A percentile compares a stretch with the other conserved stretches of the same genome.
phyloP scores from a whole-genome alignment of 2,113 vertebrate genomes.

The Xiphophorus couchianus region DNA sequence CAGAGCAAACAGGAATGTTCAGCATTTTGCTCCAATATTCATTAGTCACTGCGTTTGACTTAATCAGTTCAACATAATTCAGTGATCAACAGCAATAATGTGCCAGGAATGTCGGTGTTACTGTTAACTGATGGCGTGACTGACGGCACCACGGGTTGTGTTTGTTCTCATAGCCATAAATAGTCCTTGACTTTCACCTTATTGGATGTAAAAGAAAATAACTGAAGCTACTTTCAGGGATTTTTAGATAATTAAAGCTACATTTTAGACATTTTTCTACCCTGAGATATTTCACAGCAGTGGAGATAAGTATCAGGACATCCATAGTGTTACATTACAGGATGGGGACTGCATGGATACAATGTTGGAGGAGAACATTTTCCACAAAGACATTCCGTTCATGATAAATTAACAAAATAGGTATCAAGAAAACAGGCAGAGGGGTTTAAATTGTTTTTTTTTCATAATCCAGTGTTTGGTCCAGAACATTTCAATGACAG shows the following conservation, averaged over 20 bases:
- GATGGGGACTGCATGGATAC: slow-evolving; percentile 6
- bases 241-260: slow-evolving; percentile 11
- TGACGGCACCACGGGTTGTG: slow-evolving; percentile 37
- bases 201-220: slow-evolving; percentile 4
- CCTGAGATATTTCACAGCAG: slow-evolving; percentile 8
- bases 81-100: slow-evolving; percentile 50
- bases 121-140: slow-evolving; percentile 42
- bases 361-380: slow-evolving; percentile 11
- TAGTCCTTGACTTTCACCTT: slow-evolving; percentile 18
- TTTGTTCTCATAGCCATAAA: slow-evolving; percentile 50
- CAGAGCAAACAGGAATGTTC: slow-evolving; percentile 48
- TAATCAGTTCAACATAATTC: slow-evolving; percentile 47
- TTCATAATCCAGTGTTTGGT: too few species aligned
- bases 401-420: slow-evolving; percentile 19
- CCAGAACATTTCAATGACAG: too few species aligned
- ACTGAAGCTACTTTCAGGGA: slow-evolving; percentile 15
- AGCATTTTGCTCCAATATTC: slow-evolving; percentile 23
- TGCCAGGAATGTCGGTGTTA: slow-evolving; percentile 61
- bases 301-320: slow-evolving; percentile 14
- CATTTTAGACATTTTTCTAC: slow-evolving; percentile 8
- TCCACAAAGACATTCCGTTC: background rate
- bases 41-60: slow-evolving; percentile 44
- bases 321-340: slow-evolving; percentile 29
- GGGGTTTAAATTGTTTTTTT: background rate
- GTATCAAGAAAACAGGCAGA: background rate